phyloP scores from a whole-genome alignment of 2,888 invertebrate genomes.

The Trachelus troglodyta region DNA sequence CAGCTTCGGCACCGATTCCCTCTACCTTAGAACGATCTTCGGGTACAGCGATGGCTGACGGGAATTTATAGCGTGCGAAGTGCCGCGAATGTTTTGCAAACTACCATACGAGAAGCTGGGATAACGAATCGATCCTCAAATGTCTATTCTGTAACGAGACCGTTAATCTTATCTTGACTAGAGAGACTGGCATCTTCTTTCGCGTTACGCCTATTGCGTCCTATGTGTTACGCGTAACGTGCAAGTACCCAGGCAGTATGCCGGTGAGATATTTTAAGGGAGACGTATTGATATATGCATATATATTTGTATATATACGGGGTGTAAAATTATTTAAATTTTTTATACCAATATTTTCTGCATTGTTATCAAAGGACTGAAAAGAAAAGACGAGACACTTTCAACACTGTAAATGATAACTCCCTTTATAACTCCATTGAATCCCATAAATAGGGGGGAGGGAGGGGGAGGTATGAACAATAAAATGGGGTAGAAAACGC shows the following conservation, averaged over 20 bases:
- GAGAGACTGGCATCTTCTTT: background rate
- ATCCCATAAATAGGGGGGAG: background rate
- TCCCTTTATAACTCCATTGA: background rate
- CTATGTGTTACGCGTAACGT: background rate
- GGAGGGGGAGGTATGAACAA: background rate
- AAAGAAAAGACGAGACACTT: background rate
- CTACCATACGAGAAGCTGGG: background rate
- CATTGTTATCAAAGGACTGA: no score
- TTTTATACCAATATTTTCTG: background rate
- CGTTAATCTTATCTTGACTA: background rate
- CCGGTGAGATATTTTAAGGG: no score
- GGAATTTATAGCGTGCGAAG: background rate
- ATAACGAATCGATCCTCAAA: background rate
- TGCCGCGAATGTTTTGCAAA: background rate
- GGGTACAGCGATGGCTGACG: background rate
- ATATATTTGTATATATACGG: background rate
- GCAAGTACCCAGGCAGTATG: background rate
- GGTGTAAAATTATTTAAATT: background rate
- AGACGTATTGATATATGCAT: background rate
- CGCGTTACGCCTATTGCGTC: background rate
- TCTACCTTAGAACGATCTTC: background rate
- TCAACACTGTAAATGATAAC: background rate
- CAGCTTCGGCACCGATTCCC: background rate
- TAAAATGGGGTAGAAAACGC: background rate
- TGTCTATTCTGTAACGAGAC: background rate